A percentile compares a stretch with the other conserved stretches of the same genome.
Evolutionary conservation across 2,888 invertebrate genomes (phyloP).

Genomic region (Helobdella robusta): DNA sequence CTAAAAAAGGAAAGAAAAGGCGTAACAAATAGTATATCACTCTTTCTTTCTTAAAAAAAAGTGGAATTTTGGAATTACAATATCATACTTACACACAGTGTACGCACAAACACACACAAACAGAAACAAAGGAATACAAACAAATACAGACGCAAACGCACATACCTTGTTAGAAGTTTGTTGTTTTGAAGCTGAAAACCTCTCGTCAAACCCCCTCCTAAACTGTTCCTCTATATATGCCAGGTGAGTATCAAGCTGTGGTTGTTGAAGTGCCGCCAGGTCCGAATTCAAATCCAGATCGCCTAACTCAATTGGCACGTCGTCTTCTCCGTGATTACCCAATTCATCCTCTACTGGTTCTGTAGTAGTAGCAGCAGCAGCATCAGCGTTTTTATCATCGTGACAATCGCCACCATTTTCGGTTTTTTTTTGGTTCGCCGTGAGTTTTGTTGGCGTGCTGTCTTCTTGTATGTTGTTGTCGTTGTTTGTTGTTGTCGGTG

Average conservation of each 20-base stretch:
- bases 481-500: too few species aligned
- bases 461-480: too few species aligned
- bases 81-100: too few species aligned
- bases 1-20: not conserved
- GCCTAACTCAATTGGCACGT: not conserved
- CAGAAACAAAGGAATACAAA: too few species aligned
- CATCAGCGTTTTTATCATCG: not conserved
- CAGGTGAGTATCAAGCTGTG: slow-evolving; percentile 21
- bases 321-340: not conserved
- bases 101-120: too few species aligned
- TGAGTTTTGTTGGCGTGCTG: too few species aligned
- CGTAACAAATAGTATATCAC: too few species aligned
- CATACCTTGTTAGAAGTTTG: too few species aligned
- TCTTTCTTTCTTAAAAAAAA: too few species aligned
- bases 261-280: not conserved
- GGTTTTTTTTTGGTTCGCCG: not conserved
- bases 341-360: not conserved
- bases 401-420: not conserved
- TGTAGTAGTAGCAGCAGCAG: not conserved
- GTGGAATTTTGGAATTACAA: too few species aligned
- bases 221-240: slow-evolving; percentile 30
- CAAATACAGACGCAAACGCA: too few species aligned
- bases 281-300: too few species aligned
- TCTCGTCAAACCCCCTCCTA: slow-evolving; percentile 26
- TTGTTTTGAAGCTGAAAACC: slow-evolving; percentile 19